Evolutionary conservation across 92 coral and sea anemone species (phyloP).

Genomic region (Porites evermanni): DNA sequence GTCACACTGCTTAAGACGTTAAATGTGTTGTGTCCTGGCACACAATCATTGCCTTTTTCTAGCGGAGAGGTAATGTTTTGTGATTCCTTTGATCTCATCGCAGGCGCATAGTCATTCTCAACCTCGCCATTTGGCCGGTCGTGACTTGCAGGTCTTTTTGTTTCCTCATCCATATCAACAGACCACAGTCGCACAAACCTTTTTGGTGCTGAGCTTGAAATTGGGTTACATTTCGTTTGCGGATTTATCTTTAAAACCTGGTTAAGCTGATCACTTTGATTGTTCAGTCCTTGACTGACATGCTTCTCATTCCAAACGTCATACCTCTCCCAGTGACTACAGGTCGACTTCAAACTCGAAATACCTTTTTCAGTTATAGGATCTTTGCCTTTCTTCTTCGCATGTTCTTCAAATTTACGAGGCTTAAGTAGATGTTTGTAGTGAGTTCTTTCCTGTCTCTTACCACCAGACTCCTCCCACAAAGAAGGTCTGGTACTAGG

Average conservation of each 20-base stretch:
- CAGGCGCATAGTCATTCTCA: background rate
- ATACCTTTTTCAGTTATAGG: background rate
- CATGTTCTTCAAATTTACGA: background rate
- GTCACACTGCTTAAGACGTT: background rate
- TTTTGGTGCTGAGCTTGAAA: background rate
- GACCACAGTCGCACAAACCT: background rate
- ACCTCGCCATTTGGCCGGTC: background rate
- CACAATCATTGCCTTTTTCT: background rate
- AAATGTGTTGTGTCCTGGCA: no score
- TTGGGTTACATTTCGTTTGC: background rate
- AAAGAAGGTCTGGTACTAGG: no score
- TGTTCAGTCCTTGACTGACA: background rate
- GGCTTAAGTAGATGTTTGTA: background rate
- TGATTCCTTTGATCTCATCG: background rate
- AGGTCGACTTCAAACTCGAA: background rate
- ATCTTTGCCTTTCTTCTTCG: background rate
- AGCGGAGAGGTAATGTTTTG: background rate
- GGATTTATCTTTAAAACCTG: background rate
- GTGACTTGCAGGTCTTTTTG: background rate
- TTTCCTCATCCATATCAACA: background rate
- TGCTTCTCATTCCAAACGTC: background rate
- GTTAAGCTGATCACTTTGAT: background rate
- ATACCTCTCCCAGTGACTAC: background rate
- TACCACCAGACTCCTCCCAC: background rate
- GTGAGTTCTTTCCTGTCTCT: background rate